Base-by-base conservation (phyloP, 2,797 vertebrate species). In the Nothura maculosa region DNA sequence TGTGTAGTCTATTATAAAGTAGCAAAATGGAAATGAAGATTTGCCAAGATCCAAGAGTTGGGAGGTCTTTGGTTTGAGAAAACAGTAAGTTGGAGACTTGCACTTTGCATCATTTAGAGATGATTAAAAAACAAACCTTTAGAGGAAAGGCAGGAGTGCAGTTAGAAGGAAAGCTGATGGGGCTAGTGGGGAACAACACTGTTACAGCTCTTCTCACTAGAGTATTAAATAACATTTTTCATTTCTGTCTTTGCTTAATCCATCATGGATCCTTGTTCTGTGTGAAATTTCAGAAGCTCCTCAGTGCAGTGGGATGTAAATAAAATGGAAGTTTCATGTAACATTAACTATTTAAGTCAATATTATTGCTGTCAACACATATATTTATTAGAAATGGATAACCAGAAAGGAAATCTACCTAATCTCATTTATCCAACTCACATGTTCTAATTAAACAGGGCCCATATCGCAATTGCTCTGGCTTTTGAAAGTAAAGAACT, bases 401-500 rank as follows among this genome's bases (percentile, higher is more conserved):
- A 93, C 27, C 36, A 45, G 36, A 85, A 92, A 79, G 7, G 55
- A 91, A 95, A 91, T 89, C n/a, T 22, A 45, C 62, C 61, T 66
- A 64, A 81, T 91, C 24, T 60, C 24, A 67, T 89, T 82, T 85
- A 85, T 68, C 60, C 38, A 60, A 45, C 27, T 76, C 50, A 52
- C 54, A 73, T 58, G 69, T 91, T 93, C 55, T 81, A 90, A 91
- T 95, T 92, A 93, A 86, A 79, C 42, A 43, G 55, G 76, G 40
- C 5, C 32, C 73, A 24, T 32, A 87, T 83, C 27, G 85, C 73
- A 89, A n/a, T 79, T 83, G 32, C 57, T 74, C 43, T 70, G n/a
- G 36, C 24, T 92, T 94, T 84, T 63, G 43, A 60, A 94, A 93
- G 87, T 79, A 81, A 89, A 94, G 82, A 67, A 79, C 69, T 76